A percentile compares a stretch with the other conserved stretches of the same genome.
phyloP scores from a whole-genome alignment of 2,888 invertebrate species.

The Erebia aethiops region DNA sequence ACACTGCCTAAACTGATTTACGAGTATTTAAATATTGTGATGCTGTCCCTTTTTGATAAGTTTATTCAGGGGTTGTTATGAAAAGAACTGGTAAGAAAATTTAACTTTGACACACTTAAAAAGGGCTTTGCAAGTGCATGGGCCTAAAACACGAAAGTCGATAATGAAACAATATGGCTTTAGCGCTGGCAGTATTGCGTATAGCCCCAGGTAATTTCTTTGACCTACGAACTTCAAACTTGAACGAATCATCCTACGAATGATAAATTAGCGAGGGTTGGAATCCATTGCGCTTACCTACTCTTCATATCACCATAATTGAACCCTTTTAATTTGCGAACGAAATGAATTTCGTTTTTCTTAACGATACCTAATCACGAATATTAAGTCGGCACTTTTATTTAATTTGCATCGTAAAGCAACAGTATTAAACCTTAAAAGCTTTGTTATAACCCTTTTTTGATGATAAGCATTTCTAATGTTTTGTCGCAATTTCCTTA shows the following conservation, averaged over 20 bases:
- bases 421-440: constrained; percentile 59
- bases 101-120: too few relatives aligned
- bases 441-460: constrained; percentile 52
- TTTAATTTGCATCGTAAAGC: constrained; percentile 45
- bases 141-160: too few relatives aligned
- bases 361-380: constrained; percentile 42
- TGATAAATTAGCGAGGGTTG: background rate
- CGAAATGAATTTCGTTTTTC: constrained; percentile 29
- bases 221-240: background rate
- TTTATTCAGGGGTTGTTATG: too few relatives aligned
- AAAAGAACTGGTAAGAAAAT: too few relatives aligned
- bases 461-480: constrained; percentile 50
- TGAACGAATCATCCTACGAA: background rate
- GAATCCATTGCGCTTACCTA: background rate
- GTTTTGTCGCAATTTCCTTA: constrained; percentile 55
- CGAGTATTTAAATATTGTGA: too few relatives aligned
- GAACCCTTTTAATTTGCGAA: constrained; percentile 19
- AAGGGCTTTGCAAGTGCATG: too few relatives aligned
- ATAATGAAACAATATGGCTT: too few relatives aligned
- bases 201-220: too few relatives aligned
- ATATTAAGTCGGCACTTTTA: constrained; percentile 41
- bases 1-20: too few relatives aligned
- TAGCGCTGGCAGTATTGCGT: too few relatives aligned
- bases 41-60: too few relatives aligned
- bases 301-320: constrained; percentile 17